Evolutionary conservation across 2,113 vertebrate genomes (phyloP).

Genomic region (Typhlomys cinereus): DNA sequence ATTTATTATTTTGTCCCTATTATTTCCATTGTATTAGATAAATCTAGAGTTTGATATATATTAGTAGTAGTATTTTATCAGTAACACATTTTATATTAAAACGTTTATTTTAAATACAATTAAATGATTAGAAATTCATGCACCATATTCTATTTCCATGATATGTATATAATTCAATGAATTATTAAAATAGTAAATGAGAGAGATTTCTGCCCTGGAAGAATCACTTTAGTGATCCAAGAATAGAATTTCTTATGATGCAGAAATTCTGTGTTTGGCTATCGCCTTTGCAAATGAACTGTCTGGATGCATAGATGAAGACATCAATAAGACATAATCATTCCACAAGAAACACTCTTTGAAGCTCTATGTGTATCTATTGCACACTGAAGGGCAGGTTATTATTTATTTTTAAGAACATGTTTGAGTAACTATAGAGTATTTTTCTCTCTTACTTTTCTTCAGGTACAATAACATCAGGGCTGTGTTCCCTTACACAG

Average conservation of each 20-base stretch:
- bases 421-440: constrained; percentile 8
- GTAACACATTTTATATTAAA: not conserved
- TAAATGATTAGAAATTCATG: not conserved
- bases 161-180: not conserved
- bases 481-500: constrained; percentile 55
- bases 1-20: not conserved
- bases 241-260: too few relatives aligned
- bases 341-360: not conserved
- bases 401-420: constrained; percentile 44
- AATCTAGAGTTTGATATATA: not conserved
- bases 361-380: not conserved
- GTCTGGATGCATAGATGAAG: not conserved
- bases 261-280: not conserved
- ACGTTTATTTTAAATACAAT: not conserved
- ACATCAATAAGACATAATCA: not conserved
- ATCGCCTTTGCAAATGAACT: not conserved
- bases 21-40: not conserved
- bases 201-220: too few relatives aligned
- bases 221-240: too few relatives aligned
- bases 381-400: not conserved
- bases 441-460: not conserved
- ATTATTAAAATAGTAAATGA: too few relatives aligned
- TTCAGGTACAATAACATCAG: constrained; percentile 1
- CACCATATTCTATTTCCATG: too few relatives aligned
- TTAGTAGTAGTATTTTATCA: not conserved